Evolutionary conservation across 2,113 vertebrate species (phyloP), one percentile per base, ranked within the genome.

Genomic region (Eubucco bourcierii): DNA sequence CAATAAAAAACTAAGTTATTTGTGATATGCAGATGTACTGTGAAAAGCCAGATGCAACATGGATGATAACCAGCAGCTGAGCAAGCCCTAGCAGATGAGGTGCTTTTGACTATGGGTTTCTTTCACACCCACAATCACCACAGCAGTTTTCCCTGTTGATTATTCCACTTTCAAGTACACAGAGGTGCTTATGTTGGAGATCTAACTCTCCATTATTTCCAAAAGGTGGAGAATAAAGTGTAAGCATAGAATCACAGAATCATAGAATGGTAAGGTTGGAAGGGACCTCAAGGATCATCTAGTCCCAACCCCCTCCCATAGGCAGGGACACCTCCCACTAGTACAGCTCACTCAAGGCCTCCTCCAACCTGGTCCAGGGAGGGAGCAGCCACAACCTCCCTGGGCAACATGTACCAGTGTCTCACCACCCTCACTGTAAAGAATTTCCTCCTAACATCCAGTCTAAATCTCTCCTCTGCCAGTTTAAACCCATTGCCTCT

Each of bases 1-100:
- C 33, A 87, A 83, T 82, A 73, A 87, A 93, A 33, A 21, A 71
- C 95, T 88, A 56, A n/a, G 56, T 87, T 94, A 89, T 95, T 96
- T 91, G 87, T 91, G 81, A 72, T 56, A 61, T 94, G 41, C 82
- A 95, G 91, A 94, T 87, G 80, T 84, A 92, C 86, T 77, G 60
- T 70, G 67, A 79, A 66, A 61, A 63, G 66, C 75, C 88, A 92
- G 87, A 88, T 68, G 68, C 71, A 90, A 63, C 33, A 58, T 4
- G 50, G 76, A 85, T 61, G 65, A 64, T 73, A 77, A 84, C 71
- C 34, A 59, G 72, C 84, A 91, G 76, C 94, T 90, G 71, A 71
- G 50, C 80, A 83, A 66, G n/a, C 65, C n/a, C 33, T 39, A 78
- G 52, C 64, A 76, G 87, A 92, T 94, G 90, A 94, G 65, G 53